phyloP scores from a whole-genome alignment of 1,140 invertebrate species.

The Pinna nobilis region DNA sequence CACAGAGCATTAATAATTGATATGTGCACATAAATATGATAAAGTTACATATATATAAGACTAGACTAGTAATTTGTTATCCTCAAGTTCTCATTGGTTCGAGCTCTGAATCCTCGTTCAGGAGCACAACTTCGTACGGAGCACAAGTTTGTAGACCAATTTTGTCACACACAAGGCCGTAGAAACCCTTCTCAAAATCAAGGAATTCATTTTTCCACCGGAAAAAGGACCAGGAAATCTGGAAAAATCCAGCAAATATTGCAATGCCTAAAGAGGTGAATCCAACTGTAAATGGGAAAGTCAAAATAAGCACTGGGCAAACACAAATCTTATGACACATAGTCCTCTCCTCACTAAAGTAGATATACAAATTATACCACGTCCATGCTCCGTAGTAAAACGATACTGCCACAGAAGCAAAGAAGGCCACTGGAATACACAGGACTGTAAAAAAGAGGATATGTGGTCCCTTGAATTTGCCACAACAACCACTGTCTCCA shows the following conservation, averaged over 20 bases:
- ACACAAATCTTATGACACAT: constrained; percentile 76
- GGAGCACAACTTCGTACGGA: constrained; percentile 78
- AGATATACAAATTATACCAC: constrained; percentile 86
- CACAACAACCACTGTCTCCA: constrained; percentile 73
- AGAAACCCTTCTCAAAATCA: constrained; percentile 87
- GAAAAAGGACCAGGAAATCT: constrained; percentile 82
- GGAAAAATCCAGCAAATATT: constrained; percentile 80
- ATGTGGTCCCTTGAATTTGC: constrained; percentile 80
- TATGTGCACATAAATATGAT: not conserved
- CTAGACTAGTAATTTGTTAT: too few relatives aligned
- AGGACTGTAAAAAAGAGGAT: constrained; percentile 81
- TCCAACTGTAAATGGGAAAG: constrained; percentile 82
- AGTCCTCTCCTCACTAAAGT: constrained; percentile 82
- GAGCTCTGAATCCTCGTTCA: constrained; percentile 58
- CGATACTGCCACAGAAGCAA: constrained; percentile 81
- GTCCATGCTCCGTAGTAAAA: constrained; percentile 86
- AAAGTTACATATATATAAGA: too few relatives aligned
- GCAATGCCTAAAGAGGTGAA: constrained; percentile 74
- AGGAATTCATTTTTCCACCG: constrained; percentile 83
- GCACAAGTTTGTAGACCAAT: constrained; percentile 83
- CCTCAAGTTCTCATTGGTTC: constrained; percentile 40
- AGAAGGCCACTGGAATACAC: constrained; percentile 81
- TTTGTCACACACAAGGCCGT: constrained; percentile 84
- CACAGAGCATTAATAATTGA: not conserved
- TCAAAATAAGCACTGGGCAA: constrained; percentile 82